Base-by-base conservation (phyloP, 2,113 vertebrate species). In the Orientallactaga bullata region DNA sequence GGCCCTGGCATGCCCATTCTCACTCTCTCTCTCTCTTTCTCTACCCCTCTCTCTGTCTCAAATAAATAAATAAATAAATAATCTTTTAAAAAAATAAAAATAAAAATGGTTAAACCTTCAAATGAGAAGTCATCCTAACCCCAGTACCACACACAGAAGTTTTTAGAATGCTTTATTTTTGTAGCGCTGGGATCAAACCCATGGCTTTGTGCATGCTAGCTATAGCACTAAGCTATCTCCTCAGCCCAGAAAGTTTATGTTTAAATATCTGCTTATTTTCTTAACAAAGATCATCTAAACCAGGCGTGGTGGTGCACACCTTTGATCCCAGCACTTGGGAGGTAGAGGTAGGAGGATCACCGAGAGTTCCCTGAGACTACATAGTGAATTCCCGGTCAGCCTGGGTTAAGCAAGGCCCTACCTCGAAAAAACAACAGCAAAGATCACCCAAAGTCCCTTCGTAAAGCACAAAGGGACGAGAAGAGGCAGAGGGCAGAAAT, bases 41-140 rank as follows among this genome's bases (percentile, higher is more conserved):
- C n/a, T n/a, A n/a, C n/a, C n/a, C 42, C 42, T 47, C 42, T 47
- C 8, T 47, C 42, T 47, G 8, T 47, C 42, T 47, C 42, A 47
- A 47, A 47, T 47, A 47, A 47, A 47, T 47, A 47, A 47, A 47
- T 47, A 47, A 47, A 47, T 47, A 47, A 82, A 74, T 55, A 65
- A 17, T 74, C 73, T 37, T 58, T 89, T 71, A 73, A 95, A 61
- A 47, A 95, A 51, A 42, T 86, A 21, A 71, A 89, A 88, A 69
- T 13, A 85, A 3, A 17, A 91, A 86, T 2, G 18, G 32, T 63
- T 84, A 80, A 58, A 42, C 39, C 8, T 78, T 84, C 16, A 60
- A 78, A 42, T 60, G 47, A 79, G 90, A 78, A 85, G 35, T 61
- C 47, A 69, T 47, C 63, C 63, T 30, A 85, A 23, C n/a, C n/a